Base-by-base conservation (phyloP, 2,888 invertebrate species). In the Eumerus sabulonum region DNA sequence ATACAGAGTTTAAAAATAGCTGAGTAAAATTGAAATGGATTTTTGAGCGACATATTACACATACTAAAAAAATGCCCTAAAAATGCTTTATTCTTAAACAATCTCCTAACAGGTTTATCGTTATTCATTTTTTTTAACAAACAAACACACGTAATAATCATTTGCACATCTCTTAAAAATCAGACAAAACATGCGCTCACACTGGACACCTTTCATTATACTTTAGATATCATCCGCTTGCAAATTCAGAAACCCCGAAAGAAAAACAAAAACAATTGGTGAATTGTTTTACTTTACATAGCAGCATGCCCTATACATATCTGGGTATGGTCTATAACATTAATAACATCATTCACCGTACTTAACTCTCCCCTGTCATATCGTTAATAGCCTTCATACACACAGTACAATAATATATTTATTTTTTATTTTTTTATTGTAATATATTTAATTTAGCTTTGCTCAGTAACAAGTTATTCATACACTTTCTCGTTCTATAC, bases 341-440 rank as follows among this genome's bases (percentile, higher is more conserved):
- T 72, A 67, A 48, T 60, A 76, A 76, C 71, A 62, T 51, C 50
- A 38, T 67, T 62, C 60, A 59, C 48, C 27, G 36, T 16, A 27
- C 18, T n/a, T 36, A 36, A 50, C 19, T 38, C 12, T 45, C 38
- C 42, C 57, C 19, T 67, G 73, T 63, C 63, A 56, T 76, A 76
- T 56, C 51, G 57, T 67, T 62, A 48, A 14, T 35, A 50, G 50
- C 18, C 63, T 60, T 74, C 68, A 66, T 82, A 70, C 68, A 79
- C 59, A 79, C 74, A 70, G 67, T 77, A 68, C 77, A 72, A 77
- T 77, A 68, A 67, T 67, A 63, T 63, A 72, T 42, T 67, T 72
- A 40, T 59, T 63, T 72, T 63, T 68, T 64, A 68, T 54, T 47
- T 1, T 63, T 59, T 50, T 74, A 45, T 54, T 66, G 72, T 44